These are phyloP conservation scores for Sebastes nivosus DNA, from an alignment of 2,797 vertebrate species.

Conservation along the genomic window DNA sequence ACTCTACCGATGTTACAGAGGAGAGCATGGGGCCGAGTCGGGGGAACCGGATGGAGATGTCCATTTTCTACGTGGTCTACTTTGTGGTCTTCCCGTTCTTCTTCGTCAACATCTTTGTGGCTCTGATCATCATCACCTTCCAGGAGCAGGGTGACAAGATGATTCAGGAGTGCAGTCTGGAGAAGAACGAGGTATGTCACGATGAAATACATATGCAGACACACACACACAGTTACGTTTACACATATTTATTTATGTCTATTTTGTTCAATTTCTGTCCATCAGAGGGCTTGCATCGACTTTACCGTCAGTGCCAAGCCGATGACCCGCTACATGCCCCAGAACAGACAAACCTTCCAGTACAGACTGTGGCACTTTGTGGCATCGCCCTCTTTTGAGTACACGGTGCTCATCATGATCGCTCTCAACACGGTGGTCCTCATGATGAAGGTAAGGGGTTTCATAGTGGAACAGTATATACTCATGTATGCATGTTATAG, in stretches of 20 bases:
- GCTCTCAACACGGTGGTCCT: slow-evolving; percentile 97
- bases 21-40: slow-evolving; percentile 96
- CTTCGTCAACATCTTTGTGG: slow-evolving; percentile 99
- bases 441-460: slow-evolving; percentile 96
- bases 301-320: slow-evolving; percentile 97
- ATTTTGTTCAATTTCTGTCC: slow-evolving; percentile 6
- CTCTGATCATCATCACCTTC: slow-evolving; percentile 99
- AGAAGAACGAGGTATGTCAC: slow-evolving; percentile 93
- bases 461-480: not conserved
- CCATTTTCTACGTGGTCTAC: slow-evolving; percentile 98
- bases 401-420: slow-evolving; percentile 98
- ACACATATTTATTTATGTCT: not conserved
- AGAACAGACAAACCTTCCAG: slow-evolving; percentile 97
- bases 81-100: slow-evolving; percentile 99
- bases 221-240: not conserved
- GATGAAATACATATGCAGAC: not conserved
- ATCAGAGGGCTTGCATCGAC: slow-evolving; percentile 97
- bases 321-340: slow-evolving; percentile 97
- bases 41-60: slow-evolving; percentile 99
- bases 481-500: not conserved
- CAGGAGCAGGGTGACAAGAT: slow-evolving; percentile 99
- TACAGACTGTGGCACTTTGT: slow-evolving; percentile 98
- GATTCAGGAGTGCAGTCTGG: slow-evolving; percentile 98
- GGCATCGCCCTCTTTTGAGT: slow-evolving; percentile 97
- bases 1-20: slow-evolving; percentile 96